phyloP scores from a whole-genome alignment of 2,797 vertebrate species.

The Notolabrus celidotus region DNA sequence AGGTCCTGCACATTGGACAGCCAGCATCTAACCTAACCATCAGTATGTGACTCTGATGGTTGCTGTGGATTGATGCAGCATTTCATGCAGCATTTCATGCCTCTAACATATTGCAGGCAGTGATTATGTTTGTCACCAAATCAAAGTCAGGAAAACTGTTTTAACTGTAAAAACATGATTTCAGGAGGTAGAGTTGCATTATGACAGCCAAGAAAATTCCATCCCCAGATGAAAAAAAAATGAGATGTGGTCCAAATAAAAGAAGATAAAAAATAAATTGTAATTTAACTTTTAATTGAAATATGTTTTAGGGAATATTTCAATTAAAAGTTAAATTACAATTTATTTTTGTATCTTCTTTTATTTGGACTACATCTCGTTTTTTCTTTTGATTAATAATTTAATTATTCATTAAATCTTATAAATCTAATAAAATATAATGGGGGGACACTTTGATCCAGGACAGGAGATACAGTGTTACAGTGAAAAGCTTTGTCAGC shows the following conservation, averaged over 20 bases:
- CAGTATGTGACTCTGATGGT: not conserved
- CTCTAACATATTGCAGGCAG: no score
- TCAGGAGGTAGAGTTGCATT: no score
- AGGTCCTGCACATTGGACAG: not conserved
- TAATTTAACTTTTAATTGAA: not conserved
- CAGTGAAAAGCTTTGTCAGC: constrained; percentile 21
- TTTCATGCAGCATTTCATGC: no score
- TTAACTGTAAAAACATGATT: no score
- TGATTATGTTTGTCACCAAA: not conserved
- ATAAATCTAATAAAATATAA: not conserved
- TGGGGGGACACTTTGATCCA: not conserved
- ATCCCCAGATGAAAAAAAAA: not conserved
- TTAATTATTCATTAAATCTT: no score
- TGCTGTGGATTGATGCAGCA: no score
- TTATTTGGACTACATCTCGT: not conserved
- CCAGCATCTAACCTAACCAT: not conserved
- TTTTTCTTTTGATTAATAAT: no score
- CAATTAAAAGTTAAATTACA: not conserved
- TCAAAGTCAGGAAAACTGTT: no score
- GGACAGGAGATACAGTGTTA: constrained; percentile 6
- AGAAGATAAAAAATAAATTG: not conserved
- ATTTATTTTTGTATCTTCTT: not conserved
- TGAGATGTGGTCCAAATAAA: not conserved
- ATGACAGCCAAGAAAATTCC: not conserved
- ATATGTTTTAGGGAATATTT: no score